A percentile compares a stretch with the other conserved stretches of the same genome.
These are phyloP conservation scores for Petrocephalus microphthalmus DNA, from an alignment of 2,113 vertebrate genomes.

Conservation along the genomic window DNA sequence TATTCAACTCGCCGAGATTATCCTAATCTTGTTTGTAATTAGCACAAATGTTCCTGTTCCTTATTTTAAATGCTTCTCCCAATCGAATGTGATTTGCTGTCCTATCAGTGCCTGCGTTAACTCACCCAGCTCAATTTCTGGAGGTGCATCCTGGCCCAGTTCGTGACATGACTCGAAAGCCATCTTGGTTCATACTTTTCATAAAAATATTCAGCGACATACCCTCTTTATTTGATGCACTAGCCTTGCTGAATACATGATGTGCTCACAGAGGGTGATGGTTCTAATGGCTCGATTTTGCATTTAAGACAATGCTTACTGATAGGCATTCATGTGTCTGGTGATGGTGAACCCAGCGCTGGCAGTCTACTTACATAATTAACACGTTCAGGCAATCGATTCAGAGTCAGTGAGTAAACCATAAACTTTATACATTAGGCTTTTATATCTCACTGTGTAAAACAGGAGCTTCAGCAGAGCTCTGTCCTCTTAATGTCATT, in stretches of 20 bases:
- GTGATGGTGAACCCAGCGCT: background rate
- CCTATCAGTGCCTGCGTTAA: background rate
- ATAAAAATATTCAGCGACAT: background rate
- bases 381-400: background rate
- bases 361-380: background rate
- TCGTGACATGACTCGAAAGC: background rate
- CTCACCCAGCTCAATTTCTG: background rate
- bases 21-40: background rate
- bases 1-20: background rate
- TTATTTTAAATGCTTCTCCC: background rate
- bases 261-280: background rate
- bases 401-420: background rate
- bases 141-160: background rate
- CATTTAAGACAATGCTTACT: background rate
- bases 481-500: background rate
- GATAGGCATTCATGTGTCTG: background rate
- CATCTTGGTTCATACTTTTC: background rate
- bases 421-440: background rate
- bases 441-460: background rate
- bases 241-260: background rate
- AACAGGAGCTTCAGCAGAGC: background rate
- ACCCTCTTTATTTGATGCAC: background rate
- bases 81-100: background rate
- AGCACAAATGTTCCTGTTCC: background rate
- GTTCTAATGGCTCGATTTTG: background rate